phyloP scores from a whole-genome alignment of 92 coral and sea anemone genomes.

The Porites evermanni region DNA sequence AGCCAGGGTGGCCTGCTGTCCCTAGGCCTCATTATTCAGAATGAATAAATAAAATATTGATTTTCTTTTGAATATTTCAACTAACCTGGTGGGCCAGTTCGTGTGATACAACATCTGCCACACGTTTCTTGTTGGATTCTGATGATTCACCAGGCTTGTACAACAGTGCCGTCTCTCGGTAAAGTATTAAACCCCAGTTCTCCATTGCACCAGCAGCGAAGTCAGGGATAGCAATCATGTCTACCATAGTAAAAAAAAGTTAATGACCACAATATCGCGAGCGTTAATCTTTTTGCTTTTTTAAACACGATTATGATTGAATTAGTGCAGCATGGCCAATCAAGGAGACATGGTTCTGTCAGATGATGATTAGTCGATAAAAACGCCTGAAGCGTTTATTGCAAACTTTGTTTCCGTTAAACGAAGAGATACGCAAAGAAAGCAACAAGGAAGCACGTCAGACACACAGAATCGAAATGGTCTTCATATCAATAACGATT shows the following conservation, averaged over 20 bases:
- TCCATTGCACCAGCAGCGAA: constrained; percentile 99
- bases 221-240: constrained; percentile 99
- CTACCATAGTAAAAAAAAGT: constrained; percentile 37
- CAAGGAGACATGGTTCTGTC: no score
- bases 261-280: background rate
- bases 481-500: no score
- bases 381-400: no score
- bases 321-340: no score
- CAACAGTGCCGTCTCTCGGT: constrained; percentile 94
- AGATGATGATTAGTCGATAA: no score
- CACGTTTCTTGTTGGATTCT: constrained; percentile 83
- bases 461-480: no score
- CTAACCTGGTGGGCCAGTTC: constrained; percentile 95
- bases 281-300: background rate
- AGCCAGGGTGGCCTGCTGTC: no score
- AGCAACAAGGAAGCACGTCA: no score
- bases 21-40: no score
- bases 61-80: background rate
- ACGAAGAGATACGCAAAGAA: no score
- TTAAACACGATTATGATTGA: background rate
- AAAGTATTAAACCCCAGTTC: constrained; percentile 97
- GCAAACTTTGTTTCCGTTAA: no score
- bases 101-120: constrained; percentile 86
- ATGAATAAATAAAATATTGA: no score
- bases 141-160: constrained; percentile 78